A percentile compares a stretch with the other conserved stretches of the same genome.
These are phyloP conservation scores for Cremastinae sp. DNA, from an alignment of 2,888 invertebrate species.

Conservation along the genomic window DNA sequence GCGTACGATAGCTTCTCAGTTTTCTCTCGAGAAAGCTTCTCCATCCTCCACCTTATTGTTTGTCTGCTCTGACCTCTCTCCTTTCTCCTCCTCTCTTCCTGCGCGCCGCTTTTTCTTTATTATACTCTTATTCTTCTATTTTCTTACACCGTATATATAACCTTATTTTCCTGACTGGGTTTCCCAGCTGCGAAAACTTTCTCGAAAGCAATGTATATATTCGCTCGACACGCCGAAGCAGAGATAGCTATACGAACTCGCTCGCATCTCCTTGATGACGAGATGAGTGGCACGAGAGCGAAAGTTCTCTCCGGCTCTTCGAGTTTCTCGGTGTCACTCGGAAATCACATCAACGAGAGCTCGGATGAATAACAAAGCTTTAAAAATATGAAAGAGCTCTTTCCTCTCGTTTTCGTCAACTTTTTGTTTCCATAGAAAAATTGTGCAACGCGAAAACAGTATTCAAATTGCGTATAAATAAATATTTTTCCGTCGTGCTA, in stretches of 20 bases:
- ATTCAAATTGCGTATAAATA: too few relatives aligned
- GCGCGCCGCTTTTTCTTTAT: not conserved
- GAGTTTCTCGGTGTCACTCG: conserved; percentile 25
- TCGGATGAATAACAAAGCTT: conserved; percentile 25
- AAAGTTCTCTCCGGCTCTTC: conserved; percentile 33
- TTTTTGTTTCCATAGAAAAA: not conserved
- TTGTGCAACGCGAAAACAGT: too few relatives aligned
- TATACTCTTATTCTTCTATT: conserved; percentile 21
- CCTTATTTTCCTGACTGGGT: conserved; percentile 35
- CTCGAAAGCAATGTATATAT: conserved; percentile 23
- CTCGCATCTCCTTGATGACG: conserved; percentile 28
- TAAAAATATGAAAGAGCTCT: not conserved
- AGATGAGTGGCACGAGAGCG: conserved; percentile 25
- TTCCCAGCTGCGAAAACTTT: conserved; percentile 43
- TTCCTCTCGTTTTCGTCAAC: not conserved
- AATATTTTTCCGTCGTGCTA: too few relatives aligned
- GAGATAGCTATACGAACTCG: not conserved
- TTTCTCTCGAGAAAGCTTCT: not conserved
- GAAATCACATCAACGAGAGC: conserved; percentile 28
- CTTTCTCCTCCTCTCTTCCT: conserved; percentile 7
- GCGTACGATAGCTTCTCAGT: conserved; percentile 31
- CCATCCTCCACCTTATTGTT: conserved; percentile 7
- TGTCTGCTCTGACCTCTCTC: not conserved
- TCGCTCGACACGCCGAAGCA: too few relatives aligned
- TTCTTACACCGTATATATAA: conserved; percentile 21